phyloP scores from a whole-genome alignment of 2,888 invertebrate genomes.

The Cryptocheilus praepositus region DNA sequence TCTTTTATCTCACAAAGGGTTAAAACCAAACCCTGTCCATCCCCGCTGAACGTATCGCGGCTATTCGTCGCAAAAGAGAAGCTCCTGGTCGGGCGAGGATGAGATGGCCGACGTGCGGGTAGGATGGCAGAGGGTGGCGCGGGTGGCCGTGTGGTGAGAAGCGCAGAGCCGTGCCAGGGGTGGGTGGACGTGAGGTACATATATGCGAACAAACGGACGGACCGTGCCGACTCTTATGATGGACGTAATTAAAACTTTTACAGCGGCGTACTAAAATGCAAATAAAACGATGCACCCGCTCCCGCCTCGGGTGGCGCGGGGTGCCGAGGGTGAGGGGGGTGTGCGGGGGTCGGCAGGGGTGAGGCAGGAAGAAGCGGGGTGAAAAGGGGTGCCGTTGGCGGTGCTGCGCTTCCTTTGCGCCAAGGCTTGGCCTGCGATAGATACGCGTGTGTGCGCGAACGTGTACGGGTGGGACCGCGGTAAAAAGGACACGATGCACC shows the following conservation, averaged over 20 bases:
- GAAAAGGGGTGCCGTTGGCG: constrained; percentile 2
- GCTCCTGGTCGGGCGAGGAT: constrained; percentile 33
- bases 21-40: constrained; percentile 27
- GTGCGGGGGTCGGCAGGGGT: not conserved
- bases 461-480: constrained; percentile 20
- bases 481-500: constrained; percentile 39
- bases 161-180: not conserved
- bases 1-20: constrained; percentile 41
- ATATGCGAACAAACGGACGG: constrained; percentile 52
- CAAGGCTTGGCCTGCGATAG: constrained; percentile 27
- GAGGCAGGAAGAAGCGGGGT: not conserved
- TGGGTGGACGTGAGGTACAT: constrained; percentile 20
- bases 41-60: constrained; percentile 43
- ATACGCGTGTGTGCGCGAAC: constrained; percentile 13
- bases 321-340: not conserved
- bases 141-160: constrained; percentile 24
- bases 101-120: constrained; percentile 11
- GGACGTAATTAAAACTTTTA: constrained; percentile 62
- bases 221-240: constrained; percentile 59
- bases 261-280: constrained; percentile 53
- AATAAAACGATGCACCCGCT: constrained; percentile 51
- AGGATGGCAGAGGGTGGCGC: constrained; percentile 2
- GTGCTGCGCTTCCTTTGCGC: constrained; percentile 13
- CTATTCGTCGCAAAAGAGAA: constrained; percentile 49
- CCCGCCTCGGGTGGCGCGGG: too few relatives aligned